Evolutionary conservation across 2,113 vertebrate species (phyloP), one percentile per base, ranked within the genome.

Genomic region (Tetrao urogallus): DNA sequence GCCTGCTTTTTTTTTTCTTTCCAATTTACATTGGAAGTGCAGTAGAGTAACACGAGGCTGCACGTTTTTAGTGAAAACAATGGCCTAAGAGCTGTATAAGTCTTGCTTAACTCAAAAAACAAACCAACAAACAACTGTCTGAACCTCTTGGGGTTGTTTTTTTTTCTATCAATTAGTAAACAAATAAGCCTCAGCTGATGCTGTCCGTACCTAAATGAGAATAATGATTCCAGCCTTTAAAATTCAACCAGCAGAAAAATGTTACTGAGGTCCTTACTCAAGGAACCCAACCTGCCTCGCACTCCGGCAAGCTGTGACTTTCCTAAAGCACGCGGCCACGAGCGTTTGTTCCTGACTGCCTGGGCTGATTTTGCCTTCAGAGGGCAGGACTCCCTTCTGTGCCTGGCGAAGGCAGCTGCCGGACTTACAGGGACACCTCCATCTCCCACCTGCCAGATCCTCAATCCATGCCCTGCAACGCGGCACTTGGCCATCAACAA

Each of bases 361-460:
- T 95, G 22, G 82, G 86, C 73, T 66, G n/a, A 60, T 95, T 96
- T 76, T 77, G 57, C 86, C 78, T 85, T 86, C 81, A 84, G 64
- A 90, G 60, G 13, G 81, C 88, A 93, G 87, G 83, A 94, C 90
- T 93, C 92, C 82, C 88, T 95, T 56, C 81, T 88, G 87, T 82
- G 92, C 93, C 90, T 80, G 80, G 88, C 47, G 91, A 96, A 96
- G 86, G 94, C 95, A 92, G 93, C 60, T 93, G 94, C 88, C 93
- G 94, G 79, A 81, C 92, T 94, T 91, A 96, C 42, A 89, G 91
- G 88, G 94, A 91, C 93, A 91, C 72, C 94, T 93, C 92, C 79
- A 15, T 75, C 95, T 76, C 94, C 93, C 94, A 93, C 75, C 18
- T 96, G 92, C 93, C 82, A 96, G 94, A 95, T 90, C 89, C 87